Evolutionary conservation across 2,888 invertebrate genomes (phyloP).

Genomic region (Chirona hameri): DNA sequence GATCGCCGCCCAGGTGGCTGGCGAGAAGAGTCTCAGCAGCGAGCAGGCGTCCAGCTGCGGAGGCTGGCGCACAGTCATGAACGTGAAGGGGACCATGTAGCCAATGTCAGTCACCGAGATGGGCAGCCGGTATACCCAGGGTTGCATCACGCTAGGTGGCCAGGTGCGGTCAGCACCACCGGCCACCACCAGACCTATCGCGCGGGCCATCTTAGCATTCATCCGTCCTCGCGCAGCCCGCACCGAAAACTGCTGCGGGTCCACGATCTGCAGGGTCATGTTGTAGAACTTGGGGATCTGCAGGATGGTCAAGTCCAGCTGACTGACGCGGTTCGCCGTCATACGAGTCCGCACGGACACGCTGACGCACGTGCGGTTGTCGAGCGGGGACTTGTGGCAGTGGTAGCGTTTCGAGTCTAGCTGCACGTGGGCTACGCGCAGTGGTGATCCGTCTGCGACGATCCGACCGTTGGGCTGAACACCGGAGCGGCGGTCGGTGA

Average conservation of each 20-base stretch:
- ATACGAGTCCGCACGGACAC: background rate
- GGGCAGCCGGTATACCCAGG: background rate
- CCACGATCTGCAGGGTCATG: background rate
- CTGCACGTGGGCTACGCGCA: background rate
- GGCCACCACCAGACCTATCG: background rate
- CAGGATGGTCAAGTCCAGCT: background rate
- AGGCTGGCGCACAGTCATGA: background rate
- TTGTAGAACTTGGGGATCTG: background rate
- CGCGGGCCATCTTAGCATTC: background rate
- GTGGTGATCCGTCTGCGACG: background rate
- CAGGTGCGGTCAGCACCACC: conserved; percentile 7
- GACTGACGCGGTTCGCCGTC: background rate
- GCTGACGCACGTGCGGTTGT: background rate
- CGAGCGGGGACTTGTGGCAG: background rate
- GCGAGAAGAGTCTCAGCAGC: background rate
- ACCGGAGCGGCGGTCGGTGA: background rate
- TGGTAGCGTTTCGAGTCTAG: background rate
- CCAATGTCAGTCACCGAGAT: background rate
- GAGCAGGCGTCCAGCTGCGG: background rate
- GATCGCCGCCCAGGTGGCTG: background rate
- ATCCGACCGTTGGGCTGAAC: background rate
- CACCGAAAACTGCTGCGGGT: background rate
- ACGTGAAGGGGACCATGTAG: background rate
- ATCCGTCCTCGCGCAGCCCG: background rate
- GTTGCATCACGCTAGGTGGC: background rate